These are phyloP conservation scores for Synanthedon myopaeformis DNA, from an alignment of 2,888 invertebrate species.

Conservation along the genomic window DNA sequence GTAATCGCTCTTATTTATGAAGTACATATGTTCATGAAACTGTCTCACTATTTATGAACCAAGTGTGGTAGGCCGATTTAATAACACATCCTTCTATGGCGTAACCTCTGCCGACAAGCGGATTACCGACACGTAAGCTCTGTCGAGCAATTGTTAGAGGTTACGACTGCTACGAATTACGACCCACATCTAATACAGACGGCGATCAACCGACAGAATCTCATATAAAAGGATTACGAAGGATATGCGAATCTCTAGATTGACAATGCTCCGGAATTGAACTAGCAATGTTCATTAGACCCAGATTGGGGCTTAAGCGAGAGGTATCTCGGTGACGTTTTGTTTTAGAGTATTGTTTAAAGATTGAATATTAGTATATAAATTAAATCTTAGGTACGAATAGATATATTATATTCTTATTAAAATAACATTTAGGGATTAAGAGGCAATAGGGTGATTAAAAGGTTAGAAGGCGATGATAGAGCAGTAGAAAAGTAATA, in stretches of 20 bases:
- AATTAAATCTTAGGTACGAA: too few relatives aligned
- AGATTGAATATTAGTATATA: too few relatives aligned
- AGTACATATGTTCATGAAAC: too few relatives aligned
- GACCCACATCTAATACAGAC: constrained; percentile 12
- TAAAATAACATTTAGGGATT: too few relatives aligned
- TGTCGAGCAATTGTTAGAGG: constrained; percentile 14
- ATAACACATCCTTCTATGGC: neutral
- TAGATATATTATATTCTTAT: too few relatives aligned
- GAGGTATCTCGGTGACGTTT: too few relatives aligned
- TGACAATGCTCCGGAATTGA: constrained; percentile 11
- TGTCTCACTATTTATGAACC: too few relatives aligned
- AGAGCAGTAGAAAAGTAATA: too few relatives aligned
- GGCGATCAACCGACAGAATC: constrained; percentile 31
- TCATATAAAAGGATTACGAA: constrained; percentile 41
- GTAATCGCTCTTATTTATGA: too few relatives aligned
- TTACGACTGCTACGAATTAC: constrained; percentile 11
- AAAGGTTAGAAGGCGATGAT: too few relatives aligned
- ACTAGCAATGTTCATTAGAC: constrained; percentile 4
- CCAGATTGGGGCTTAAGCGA: neutral
- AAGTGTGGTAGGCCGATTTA: neutral
- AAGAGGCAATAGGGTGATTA: too few relatives aligned
- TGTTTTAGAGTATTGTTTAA: too few relatives aligned
- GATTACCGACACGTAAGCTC: constrained; percentile 32
- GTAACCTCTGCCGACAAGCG: constrained; percentile 23
- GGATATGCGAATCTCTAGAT: constrained; percentile 12